These are phyloP conservation scores for Pimephales promelas DNA, from an alignment of 2,113 vertebrate genomes.

Conservation along the genomic window DNA sequence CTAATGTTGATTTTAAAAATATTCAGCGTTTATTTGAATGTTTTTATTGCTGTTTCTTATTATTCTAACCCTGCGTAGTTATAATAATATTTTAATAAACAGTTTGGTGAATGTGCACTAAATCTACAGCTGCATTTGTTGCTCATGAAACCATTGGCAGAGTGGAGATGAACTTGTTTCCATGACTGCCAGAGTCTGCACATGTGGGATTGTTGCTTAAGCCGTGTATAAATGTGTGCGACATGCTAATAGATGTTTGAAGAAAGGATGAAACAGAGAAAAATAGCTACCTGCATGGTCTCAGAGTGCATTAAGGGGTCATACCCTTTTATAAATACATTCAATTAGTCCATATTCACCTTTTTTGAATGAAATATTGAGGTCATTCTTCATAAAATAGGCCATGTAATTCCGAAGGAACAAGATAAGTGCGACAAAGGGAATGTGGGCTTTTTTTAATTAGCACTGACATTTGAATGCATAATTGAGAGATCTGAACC, in stretches of 20 bases:
- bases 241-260: slow-evolving; percentile 2
- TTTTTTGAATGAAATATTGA: slow-evolving; percentile 59
- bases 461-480: slow-evolving; percentile 6
- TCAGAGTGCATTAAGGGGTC: slow-evolving; percentile 55
- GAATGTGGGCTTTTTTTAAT: slow-evolving; percentile 39
- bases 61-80: neutral
- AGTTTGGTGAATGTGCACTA: neutral
- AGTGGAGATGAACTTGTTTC: neutral
- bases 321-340: slow-evolving; percentile 57
- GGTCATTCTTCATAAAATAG: slow-evolving; percentile 54
- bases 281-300: neutral
- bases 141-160: neutral
- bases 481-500: slow-evolving; percentile 29
- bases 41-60: neutral
- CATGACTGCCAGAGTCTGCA: neutral
- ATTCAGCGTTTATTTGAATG: neutral
- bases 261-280: neutral
- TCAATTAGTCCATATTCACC: slow-evolving; percentile 61
- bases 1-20: neutral
- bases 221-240: neutral
- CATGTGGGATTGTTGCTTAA: slow-evolving; percentile 24
- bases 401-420: slow-evolving; percentile 45
- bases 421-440: slow-evolving; percentile 56
- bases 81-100: neutral
- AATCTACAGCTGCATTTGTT: neutral